A percentile compares a stretch with the other conserved stretches of the same genome.
phyloP scores from a whole-genome alignment of 2,888 invertebrate genomes.

The Venusia cambrica region DNA sequence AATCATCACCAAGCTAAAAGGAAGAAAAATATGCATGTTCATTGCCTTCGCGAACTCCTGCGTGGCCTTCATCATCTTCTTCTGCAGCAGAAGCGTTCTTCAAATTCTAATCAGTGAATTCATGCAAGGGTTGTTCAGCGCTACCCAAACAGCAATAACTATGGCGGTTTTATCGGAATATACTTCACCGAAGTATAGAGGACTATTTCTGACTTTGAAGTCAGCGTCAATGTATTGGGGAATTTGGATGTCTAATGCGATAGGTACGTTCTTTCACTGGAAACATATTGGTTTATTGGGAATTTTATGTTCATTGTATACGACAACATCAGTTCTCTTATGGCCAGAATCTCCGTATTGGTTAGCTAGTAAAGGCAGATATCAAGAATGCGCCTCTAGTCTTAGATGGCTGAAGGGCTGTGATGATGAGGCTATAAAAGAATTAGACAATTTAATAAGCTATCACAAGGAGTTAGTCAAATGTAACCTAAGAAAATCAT shows the following conservation, averaged over 20 bases:
- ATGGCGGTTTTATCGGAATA: constrained; percentile 38
- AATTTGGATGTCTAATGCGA: constrained; percentile 33
- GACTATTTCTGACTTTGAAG: constrained; percentile 37
- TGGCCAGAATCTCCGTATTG: constrained; percentile 45
- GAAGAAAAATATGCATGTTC: constrained; percentile 29
- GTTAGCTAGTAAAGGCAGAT: constrained; percentile 41
- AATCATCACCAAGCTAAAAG: constrained; percentile 25
- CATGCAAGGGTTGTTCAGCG: constrained; percentile 35
- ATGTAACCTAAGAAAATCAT: constrained; percentile 18
- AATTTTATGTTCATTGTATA: constrained; percentile 26
- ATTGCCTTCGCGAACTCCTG: constrained; percentile 22
- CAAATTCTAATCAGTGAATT: constrained; percentile 35
- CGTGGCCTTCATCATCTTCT: constrained; percentile 30
- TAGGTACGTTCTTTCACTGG: constrained; percentile 39
- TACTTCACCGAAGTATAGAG: constrained; percentile 36
- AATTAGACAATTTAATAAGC: constrained; percentile 38
- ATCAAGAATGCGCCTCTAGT: constrained; percentile 37
- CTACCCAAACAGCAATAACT: constrained; percentile 29
- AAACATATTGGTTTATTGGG: constrained; percentile 30
- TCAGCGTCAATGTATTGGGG: constrained; percentile 37
- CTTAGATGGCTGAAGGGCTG: constrained; percentile 42
- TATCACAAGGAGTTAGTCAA: too few species aligned
- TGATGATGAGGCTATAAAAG: constrained; percentile 33
- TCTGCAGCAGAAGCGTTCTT: constrained; percentile 29
- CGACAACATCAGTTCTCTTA: constrained; percentile 19